phyloP scores from a whole-genome alignment of 2,888 invertebrate species.

The Acanthosepion pharaonis region DNA sequence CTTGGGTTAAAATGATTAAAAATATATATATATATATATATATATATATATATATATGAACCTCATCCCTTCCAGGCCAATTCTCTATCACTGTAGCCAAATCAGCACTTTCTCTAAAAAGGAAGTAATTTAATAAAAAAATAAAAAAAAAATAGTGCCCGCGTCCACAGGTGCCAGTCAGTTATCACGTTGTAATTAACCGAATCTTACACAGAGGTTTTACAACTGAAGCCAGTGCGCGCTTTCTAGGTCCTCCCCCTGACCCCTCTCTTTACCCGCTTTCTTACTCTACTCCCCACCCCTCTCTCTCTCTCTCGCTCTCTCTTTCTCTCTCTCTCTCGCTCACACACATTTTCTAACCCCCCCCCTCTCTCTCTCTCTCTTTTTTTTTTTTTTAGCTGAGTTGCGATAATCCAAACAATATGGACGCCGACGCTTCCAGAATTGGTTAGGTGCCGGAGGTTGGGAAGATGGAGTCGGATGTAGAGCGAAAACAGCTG shows the following conservation, averaged over 20 bases:
- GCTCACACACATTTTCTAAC: too few species aligned
- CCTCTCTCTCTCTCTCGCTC: background rate
- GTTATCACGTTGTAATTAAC: background rate
- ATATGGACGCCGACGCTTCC: background rate
- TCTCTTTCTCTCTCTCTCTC: background rate
- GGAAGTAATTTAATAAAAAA: background rate
- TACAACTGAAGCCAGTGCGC: background rate
- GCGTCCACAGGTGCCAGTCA: conserved; percentile 7
- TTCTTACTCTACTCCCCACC: background rate
- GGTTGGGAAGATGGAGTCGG: background rate
- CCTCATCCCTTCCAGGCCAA: too few species aligned
- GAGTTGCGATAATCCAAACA: conserved; percentile 33
- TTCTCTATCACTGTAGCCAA: background rate
- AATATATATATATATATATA: background rate
- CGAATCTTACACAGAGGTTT: background rate
- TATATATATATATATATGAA: background rate
- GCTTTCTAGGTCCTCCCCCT: background rate
- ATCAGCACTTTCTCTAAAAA: background rate
- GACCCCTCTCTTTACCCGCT: background rate
- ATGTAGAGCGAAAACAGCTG: background rate
- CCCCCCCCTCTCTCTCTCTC: background rate
- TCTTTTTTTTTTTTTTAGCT: background rate
- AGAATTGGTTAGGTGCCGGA: background rate
- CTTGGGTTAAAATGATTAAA: too few species aligned
- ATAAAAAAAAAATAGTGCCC: background rate